Conservation (phyloP, 2,113 vertebrate species). For the Nyctereutes procyonoides region DNA sequence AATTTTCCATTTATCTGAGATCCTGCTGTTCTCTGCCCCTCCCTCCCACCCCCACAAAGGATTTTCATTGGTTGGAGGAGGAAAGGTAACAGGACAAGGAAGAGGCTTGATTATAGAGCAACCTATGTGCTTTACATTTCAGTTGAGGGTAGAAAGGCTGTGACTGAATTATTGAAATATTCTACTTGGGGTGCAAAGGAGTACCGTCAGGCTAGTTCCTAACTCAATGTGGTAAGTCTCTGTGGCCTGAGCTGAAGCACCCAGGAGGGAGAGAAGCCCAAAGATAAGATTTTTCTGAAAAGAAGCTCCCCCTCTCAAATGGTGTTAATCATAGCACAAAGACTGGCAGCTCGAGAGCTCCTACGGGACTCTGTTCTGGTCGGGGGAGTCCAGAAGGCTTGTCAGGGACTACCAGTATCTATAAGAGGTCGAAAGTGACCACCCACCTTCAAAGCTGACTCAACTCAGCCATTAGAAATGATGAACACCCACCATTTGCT, state of each 20-base stretch:
- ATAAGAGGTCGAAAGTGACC: neutral
- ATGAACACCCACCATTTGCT: too few species aligned
- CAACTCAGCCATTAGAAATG: too few species aligned
- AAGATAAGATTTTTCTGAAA: neutral
- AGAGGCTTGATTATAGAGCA: neutral
- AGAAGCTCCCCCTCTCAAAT: neutral
- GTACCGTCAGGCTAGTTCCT: neutral
- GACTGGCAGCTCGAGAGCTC: accelerated
- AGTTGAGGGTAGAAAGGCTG: neutral
- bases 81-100: neutral
- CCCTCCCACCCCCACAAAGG: neutral
- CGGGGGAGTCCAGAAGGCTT: neutral
- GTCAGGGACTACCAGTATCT: neutral
- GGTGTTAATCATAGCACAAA: neutral
- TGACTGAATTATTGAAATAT: neutral
- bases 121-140: neutral
- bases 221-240: neutral
- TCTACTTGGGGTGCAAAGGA: neutral
- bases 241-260: neutral
- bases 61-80: neutral
- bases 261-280: neutral
- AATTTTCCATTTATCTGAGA: neutral
- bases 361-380: neutral
- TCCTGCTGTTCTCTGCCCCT: neutral
- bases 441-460: neutral